Conservation (phyloP, 2,888 invertebrate species). For the Cheiracanthium punctorium region DNA sequence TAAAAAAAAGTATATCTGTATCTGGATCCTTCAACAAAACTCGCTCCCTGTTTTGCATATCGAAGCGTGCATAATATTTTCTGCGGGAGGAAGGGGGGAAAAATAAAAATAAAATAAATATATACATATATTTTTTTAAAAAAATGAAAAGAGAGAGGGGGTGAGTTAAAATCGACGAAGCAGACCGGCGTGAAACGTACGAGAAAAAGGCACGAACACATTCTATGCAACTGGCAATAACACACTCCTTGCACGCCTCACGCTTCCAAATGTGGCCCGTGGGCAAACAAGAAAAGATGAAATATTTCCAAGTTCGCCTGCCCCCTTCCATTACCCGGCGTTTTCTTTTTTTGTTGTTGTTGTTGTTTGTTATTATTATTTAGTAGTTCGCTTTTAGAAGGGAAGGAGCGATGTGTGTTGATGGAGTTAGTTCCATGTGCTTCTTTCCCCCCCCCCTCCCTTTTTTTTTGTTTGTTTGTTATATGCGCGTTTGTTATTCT, state of each 20-base stretch:
- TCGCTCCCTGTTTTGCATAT: neutral
- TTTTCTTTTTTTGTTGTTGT: no score
- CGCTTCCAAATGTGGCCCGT: conserved; percentile 62
- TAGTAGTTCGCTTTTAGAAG: neutral
- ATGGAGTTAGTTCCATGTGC: no score
- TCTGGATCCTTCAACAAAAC: no score
- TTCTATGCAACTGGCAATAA: neutral
- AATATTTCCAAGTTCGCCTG: conserved; percentile 16
- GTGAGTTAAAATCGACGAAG: conserved; percentile 40
- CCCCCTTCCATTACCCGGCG: neutral
- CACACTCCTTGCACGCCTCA: conserved; percentile 48
- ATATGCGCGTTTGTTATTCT: no score
- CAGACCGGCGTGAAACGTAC: conserved; percentile 59
- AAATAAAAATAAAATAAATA: neutral
- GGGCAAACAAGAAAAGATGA: conserved; percentile 28
- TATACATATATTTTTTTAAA: no score
- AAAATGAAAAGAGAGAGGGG: no score
- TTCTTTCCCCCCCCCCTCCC: no score
- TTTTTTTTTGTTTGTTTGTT: conserved; percentile 13
- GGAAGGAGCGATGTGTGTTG: neutral
- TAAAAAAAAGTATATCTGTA: no score
- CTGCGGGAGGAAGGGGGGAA: neutral
- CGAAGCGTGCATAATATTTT: neutral
- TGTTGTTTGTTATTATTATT: conserved; percentile 1
- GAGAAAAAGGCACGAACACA: conserved; percentile 61